Evolutionary conservation across 2,797 vertebrate genomes (phyloP).

Genomic region (Manis javanica): DNA sequence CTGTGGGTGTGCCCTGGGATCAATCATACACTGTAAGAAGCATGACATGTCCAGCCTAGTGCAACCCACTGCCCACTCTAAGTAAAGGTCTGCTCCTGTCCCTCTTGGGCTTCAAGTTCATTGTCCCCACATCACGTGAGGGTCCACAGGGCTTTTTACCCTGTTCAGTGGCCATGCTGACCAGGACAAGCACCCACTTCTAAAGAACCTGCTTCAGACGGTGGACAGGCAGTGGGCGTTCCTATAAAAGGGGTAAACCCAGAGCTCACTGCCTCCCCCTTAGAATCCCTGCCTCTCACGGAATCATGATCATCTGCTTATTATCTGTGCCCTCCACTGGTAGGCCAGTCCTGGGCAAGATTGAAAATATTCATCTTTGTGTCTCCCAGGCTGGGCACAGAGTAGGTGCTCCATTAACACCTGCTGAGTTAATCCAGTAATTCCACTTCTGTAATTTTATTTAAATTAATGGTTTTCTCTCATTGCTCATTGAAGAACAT

Average conservation of each 20-base stretch:
- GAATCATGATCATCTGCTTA: background rate
- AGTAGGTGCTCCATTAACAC: accelerated
- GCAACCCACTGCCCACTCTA: background rate
- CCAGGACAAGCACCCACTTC: background rate
- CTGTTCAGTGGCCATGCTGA: background rate
- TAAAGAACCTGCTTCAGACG: accelerated
- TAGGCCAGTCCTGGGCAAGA: background rate
- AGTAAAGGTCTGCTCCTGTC: background rate
- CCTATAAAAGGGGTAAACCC: background rate
- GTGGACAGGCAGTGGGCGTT: too few relatives aligned
- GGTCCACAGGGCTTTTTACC: background rate
- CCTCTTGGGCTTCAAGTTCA: background rate
- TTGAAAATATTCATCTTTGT: accelerated
- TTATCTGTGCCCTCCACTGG: background rate
- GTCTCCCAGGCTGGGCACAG: background rate
- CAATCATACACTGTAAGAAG: accelerated
- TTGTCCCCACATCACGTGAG: background rate
- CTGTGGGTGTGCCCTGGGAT: too few relatives aligned
- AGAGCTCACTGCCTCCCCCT: accelerated
- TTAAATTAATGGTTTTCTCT: background rate
- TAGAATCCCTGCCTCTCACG: too few relatives aligned
- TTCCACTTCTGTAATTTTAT: background rate
- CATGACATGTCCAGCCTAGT: accelerated
- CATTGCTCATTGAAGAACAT: background rate
- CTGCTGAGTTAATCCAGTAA: background rate